These are phyloP conservation scores for Seira musarum DNA, from an alignment of 2,888 invertebrate species.

Conservation along the genomic window DNA sequence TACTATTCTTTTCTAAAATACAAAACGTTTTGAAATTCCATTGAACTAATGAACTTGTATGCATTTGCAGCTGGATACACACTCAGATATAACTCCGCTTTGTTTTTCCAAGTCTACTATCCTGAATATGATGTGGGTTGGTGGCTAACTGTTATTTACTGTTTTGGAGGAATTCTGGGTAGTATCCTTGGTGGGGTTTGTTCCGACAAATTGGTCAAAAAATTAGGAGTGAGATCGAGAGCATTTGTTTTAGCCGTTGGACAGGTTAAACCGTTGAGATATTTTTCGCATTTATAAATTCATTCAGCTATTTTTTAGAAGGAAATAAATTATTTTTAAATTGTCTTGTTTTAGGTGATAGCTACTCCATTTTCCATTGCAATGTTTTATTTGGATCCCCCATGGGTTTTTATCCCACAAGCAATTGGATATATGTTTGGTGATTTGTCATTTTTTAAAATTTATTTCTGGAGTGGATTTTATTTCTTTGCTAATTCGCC, in stretches of 20 bases:
- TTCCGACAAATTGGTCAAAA: constrained; percentile 89
- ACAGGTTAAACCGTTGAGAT: constrained; percentile 72
- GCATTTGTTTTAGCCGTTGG: constrained; percentile 86
- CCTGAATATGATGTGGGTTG: constrained; percentile 88
- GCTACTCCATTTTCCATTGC: constrained; percentile 90
- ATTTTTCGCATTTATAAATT: neutral
- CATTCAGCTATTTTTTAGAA: too few species aligned
- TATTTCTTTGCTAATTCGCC: neutral
- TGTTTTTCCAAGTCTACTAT: constrained; percentile 90
- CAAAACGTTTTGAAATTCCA: too few species aligned
- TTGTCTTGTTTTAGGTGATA: constrained; percentile 78
- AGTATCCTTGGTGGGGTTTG: constrained; percentile 80
- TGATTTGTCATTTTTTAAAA: constrained; percentile 75
- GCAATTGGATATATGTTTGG: constrained; percentile 92
- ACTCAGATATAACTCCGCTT: constrained; percentile 92
- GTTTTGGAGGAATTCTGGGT: constrained; percentile 85
- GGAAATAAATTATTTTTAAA: too few species aligned
- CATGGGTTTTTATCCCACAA: constrained; percentile 89
- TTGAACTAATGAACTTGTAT: constrained; percentile 23
- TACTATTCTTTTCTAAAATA: neutral
- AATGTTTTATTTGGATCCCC: constrained; percentile 82
- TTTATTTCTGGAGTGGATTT: too few species aligned
- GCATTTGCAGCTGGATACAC: constrained; percentile 87
- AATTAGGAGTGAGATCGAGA: constrained; percentile 87
- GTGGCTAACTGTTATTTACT: constrained; percentile 90